Conservation (phyloP, 2,113 vertebrate species). For the Neomonachus schauinslandi region DNA sequence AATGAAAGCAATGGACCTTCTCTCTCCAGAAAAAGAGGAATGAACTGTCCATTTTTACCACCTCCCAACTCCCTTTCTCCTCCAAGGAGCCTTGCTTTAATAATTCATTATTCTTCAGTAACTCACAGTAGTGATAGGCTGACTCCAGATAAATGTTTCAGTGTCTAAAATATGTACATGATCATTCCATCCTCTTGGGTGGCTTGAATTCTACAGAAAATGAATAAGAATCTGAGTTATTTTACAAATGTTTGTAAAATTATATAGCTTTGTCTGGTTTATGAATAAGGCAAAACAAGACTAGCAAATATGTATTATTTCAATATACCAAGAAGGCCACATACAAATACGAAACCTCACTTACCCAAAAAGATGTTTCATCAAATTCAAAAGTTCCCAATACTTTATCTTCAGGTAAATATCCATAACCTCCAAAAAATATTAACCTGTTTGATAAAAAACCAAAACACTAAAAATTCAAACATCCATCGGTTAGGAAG, state of each 20-base stretch:
- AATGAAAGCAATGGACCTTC: not conserved
- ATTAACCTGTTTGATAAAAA: conserved; percentile 89
- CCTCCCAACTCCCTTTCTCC: not conserved
- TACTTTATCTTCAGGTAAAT: conserved; percentile 91
- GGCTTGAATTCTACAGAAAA: conserved; percentile 88
- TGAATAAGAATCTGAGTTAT: conserved; percentile 23
- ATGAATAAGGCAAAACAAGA: conserved; percentile 26
- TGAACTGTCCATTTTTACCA: not conserved
- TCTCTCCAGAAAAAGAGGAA: not conserved
- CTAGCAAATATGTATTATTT: not conserved
- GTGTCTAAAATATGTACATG: conserved; percentile 96
- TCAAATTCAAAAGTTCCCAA: conserved; percentile 96
- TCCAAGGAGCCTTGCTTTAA: not conserved
- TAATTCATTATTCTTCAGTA: not conserved
- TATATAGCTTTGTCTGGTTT: not conserved
- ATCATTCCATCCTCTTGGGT: conserved; percentile 97
- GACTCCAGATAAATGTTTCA: conserved; percentile 94
- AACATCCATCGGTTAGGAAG: not conserved
- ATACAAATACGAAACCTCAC: conserved; percentile 43
- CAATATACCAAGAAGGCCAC: not conserved
- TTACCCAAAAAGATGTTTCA: conserved; percentile 94
- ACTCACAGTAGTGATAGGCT: conserved; percentile 94
- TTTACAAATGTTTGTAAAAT: conserved; percentile 46
- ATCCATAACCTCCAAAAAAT: conserved; percentile 98
- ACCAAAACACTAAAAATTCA: not conserved